phyloP scores from a whole-genome alignment of 2,113 vertebrate species.

The Uria lomvia region DNA sequence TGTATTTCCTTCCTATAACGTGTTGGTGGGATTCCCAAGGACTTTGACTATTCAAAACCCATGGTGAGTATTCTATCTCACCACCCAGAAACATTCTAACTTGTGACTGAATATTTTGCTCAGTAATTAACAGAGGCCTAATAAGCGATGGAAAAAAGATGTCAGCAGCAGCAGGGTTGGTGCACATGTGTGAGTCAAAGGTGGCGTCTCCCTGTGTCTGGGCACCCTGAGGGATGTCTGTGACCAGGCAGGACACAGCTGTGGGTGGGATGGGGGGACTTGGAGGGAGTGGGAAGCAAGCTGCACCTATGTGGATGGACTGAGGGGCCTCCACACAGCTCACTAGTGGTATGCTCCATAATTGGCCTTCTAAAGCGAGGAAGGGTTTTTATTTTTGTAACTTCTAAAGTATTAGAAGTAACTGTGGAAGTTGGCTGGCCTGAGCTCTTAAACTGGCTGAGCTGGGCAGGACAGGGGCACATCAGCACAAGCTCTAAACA shows the following conservation, averaged over 20 bases:
- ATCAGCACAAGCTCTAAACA: background rate
- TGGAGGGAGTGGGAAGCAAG: background rate
- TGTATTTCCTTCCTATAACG: background rate
- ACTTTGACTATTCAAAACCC: background rate
- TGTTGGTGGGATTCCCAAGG: background rate
- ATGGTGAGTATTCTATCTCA: background rate
- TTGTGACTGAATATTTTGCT: background rate
- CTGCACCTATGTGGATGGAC: background rate
- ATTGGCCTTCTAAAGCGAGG: background rate
- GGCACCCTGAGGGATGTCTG: background rate
- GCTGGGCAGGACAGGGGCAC: background rate
- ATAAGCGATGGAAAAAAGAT: background rate
- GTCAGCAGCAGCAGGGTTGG: background rate
- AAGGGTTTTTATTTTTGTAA: background rate
- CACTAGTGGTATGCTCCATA: background rate
- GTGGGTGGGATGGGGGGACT: accelerated
- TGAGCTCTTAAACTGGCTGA: background rate
- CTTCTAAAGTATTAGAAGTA: background rate
- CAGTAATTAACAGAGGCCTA: background rate
- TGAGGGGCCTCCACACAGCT: background rate
- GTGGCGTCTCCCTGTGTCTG: background rate
- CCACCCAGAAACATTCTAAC: background rate
- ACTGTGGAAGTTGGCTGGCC: slow-evolving; percentile 6
- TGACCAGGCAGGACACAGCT: background rate
- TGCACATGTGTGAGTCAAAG: background rate